Conservation (phyloP, 1,140 invertebrate genomes). For the Diorhabda carinulata region DNA sequence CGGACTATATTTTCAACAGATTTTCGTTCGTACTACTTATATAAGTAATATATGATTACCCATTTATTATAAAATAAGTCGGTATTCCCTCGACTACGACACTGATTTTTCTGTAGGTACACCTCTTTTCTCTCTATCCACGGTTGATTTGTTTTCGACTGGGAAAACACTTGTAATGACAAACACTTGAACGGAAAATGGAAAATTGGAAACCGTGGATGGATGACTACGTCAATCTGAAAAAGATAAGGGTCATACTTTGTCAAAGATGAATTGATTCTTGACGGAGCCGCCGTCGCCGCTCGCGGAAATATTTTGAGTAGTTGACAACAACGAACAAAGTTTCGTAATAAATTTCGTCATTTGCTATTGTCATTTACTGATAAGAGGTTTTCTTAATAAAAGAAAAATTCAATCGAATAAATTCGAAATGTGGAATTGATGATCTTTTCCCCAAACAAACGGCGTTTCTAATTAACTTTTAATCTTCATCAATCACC, state of each 20-base stretch:
- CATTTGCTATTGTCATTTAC: too few relatives aligned
- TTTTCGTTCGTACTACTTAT: too few relatives aligned
- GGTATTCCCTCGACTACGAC: not conserved
- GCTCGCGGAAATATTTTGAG: not conserved
- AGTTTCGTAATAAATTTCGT: too few relatives aligned
- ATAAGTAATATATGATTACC: too few relatives aligned
- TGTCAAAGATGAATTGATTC: constrained; percentile 8
- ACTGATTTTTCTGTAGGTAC: not conserved
- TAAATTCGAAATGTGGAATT: too few relatives aligned
- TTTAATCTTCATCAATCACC: constrained; percentile 20
- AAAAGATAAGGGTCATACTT: not conserved
- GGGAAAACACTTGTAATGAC: constrained; percentile 21
- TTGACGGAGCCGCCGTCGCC: not conserved
- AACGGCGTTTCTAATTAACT: not conserved
- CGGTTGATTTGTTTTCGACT: constrained; percentile 22
- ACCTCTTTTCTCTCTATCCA: not conserved
- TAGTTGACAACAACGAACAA: not conserved
- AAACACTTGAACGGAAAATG: constrained; percentile 22
- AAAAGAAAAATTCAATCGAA: too few relatives aligned
- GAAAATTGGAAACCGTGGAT: constrained; percentile 19
- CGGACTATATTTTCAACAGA: too few relatives aligned
- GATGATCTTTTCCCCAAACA: not conserved
- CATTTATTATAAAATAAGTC: not conserved
- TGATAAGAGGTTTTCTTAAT: too few relatives aligned
- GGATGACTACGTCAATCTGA: constrained; percentile 18